These are phyloP conservation scores for Callopanchax toddi DNA, from an alignment of 2,113 vertebrate genomes.

Conservation along the genomic window DNA sequence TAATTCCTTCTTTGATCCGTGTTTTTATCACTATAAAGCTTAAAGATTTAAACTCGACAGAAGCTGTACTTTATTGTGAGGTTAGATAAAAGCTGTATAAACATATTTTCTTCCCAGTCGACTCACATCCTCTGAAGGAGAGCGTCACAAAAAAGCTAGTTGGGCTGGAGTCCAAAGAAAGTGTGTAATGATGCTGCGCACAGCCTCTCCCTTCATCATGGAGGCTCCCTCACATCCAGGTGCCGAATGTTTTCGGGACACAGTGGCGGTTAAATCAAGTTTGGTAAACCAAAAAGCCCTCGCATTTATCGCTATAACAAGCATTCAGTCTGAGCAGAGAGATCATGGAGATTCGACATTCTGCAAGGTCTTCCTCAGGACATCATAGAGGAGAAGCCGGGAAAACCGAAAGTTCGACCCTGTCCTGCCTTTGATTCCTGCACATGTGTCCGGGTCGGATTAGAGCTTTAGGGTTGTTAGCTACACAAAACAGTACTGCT, in stretches of 20 bases:
- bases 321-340: not conserved
- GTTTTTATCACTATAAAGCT: too few relatives aligned
- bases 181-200: not conserved
- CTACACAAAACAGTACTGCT: slow-evolving; percentile 36
- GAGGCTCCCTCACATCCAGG: not conserved
- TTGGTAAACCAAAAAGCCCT: not conserved
- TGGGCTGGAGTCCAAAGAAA: not conserved
- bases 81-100: too few relatives aligned
- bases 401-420: not conserved
- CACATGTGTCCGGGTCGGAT: slow-evolving; percentile 41
- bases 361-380: not conserved
- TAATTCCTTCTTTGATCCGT: too few relatives aligned
- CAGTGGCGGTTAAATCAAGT: not conserved
- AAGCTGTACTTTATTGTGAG: too few relatives aligned
- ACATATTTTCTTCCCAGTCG: too few relatives aligned
- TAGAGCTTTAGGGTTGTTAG: not conserved
- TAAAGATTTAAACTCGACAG: too few relatives aligned
- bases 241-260: too few relatives aligned
- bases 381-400: not conserved
- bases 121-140: too few relatives aligned
- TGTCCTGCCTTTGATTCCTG: slow-evolving; percentile 1
- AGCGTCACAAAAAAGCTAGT: too few relatives aligned
- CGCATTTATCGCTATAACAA: not conserved
- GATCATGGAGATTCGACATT: not conserved
- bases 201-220: not conserved